Base-by-base conservation (phyloP, 2,888 invertebrate genomes). In the Macaria notata region DNA sequence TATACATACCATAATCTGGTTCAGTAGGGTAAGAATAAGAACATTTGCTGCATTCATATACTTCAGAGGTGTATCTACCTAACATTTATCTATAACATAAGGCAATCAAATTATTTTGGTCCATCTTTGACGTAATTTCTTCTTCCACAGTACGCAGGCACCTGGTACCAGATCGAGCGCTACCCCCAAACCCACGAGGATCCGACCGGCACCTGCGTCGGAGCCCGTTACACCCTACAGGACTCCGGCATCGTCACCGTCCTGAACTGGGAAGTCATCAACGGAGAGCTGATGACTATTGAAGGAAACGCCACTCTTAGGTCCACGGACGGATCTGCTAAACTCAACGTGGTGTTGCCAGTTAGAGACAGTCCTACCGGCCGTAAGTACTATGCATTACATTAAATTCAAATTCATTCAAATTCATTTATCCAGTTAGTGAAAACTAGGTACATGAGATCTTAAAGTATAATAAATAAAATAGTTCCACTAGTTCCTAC, bases 101-200 rank as follows among this genome's bases (percentile, higher is more conserved):
- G 19, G 2, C 19, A 19, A 19, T 19, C 19, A 19, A 19, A 19
- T 19, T 2, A 19, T 19, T 19, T 19, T 19, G 19, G 19, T 19
- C 19, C 19, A 19, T 19, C 1, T 19, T 19, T 19, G 19, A 19
- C 31, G n/a, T 8, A 9, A n/a, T 4, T 33, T 3, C 33, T 36
- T 36, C 33, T 36, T 36, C 33, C 41, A 61, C 79, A 88, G 92
- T 92, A 84, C 63, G 73, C 77, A 31, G 88, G 84, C 46, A 81
- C 72, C 1, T 92, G 90, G 92, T 91, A 86, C 69, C 83, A 88
- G 52, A 80, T 78, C 4, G 78, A 83, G 55, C 73, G 81, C 9
- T 88, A 89, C 63, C 83, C 84, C 7, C 76, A 79, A 69, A 63
- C 71, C n/a, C 67, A 73, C 38, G 76, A 76, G 19, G 67, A 59